Evolutionary conservation across 2,888 invertebrate species (phyloP), one percentile per base, ranked within the genome.

Genomic region (Synergus laeviventris): DNA sequence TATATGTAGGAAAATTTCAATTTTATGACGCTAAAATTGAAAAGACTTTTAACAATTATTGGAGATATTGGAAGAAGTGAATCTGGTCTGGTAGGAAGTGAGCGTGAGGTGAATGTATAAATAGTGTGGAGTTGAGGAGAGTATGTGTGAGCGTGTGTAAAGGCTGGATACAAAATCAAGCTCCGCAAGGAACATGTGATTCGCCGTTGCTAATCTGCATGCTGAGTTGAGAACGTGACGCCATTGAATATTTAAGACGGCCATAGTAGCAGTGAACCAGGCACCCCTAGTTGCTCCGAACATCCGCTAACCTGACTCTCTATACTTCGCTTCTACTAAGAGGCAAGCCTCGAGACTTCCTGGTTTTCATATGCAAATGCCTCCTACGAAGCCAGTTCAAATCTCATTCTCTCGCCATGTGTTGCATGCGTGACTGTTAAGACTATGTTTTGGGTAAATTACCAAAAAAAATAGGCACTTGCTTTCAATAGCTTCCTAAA

Each of bases 221-320:
- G 86, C 87, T 81, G 88, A 87, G 88, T 85, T 82, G 86, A 85
- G 88, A 86, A 89, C 88, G 88, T 87, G 86, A 87, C 87, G 87
- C 84, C 88, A 89, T 88, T 90, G 89, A 90, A 90, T 89, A 90
- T 90, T 89, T 89, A 89, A 90, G 89, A 88, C 86, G 88, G 82
- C 81, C 83, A 82, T 78, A 78, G 79, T 76, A 78, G 81, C 79
- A 81, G 82, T 78, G 78, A 76, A 78, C 78, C 74, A 66, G 76
- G 76, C 76, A 78, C 78, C 78, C 81, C 36, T 79, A 78, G 81
- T 82, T 81, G 75, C 81, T 81, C 78, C 79, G 81, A 84, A 81
- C 83, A 84, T 77, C 83, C 81, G 83, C 84, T 80, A 82, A 84
- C 83, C 86, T 84, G 85, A 84, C 85, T 84, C 80, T 76, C 79